Base-by-base conservation (phyloP, 1,140 invertebrate species). In the Asobara japonica region DNA sequence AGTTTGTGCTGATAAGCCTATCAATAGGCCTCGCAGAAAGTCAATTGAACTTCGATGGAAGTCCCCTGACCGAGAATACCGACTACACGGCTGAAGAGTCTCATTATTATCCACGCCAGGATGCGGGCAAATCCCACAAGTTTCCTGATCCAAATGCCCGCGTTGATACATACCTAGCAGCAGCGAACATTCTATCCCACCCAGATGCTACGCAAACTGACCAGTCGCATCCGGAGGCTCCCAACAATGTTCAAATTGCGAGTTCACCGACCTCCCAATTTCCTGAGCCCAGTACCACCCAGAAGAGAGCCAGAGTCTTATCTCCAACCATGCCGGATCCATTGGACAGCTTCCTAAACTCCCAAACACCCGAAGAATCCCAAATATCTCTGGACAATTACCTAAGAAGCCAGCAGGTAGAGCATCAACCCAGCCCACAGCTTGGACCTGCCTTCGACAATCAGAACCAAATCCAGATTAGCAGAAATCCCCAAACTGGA, bases 31-130 rank as follows among this genome's bases (percentile, higher is more conserved):
- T 69, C 51, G 71, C 75, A 11, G 22, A 69, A 41, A 81, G 76
- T 67, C 84, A 87, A 61, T 69, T 87, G 13, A 86, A 86, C 67
- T 87, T 79, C 74, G 81, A 86, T 33, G 85, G 85, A 65, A 86
- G 81, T 72, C 83, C 84, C 18, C 64, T 83, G 20, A 87, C 84
- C 16, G 84, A 86, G 18, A 78, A 82, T 65, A 86, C 80, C 0
- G 83, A 84, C 13, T 86, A 86, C 66, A 79, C 79, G 3, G 85
- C 85, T 0, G 82, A 84, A 45, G 85, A 86, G 62, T 79, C 81
- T 18, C 81, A 79, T 16, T 66, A 78, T 22, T 78, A 75, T 0
- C 66, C 76, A 33, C 76, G 69, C 41, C 72, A 74, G 13, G 36
- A 69, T 18, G 27, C 2, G 16, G 65, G 18, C 62, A 33, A 27